Evolutionary conservation across 1,140 invertebrate genomes (phyloP).

Genomic region (Pseudomyrmex sp.): DNA sequence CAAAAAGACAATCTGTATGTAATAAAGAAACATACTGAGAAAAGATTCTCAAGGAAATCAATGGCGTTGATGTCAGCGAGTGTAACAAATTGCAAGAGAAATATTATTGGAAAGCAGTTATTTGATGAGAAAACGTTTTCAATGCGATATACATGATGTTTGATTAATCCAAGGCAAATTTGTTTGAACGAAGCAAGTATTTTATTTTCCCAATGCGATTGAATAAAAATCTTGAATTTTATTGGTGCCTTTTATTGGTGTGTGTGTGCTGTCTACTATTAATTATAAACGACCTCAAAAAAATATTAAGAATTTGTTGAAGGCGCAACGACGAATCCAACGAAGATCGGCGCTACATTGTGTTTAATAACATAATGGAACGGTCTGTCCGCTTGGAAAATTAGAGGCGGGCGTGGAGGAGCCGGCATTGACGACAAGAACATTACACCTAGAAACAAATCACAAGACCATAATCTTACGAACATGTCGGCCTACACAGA

Average conservation of each 20-base stretch:
- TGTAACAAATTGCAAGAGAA: neutral
- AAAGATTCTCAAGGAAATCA: neutral
- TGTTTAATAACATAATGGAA: constrained; percentile 54
- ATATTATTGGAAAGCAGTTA: neutral
- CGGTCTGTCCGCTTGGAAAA: constrained; percentile 55
- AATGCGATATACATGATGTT: too few species aligned
- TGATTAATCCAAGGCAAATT: too few species aligned
- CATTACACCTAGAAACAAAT: constrained; percentile 26
- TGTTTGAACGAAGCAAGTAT: too few species aligned
- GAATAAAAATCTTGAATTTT: too few species aligned
- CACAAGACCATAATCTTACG: constrained; percentile 2
- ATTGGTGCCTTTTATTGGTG: too few species aligned
- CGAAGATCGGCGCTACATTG: constrained; percentile 9
- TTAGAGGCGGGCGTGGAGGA: neutral
- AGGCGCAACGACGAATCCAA: neutral
- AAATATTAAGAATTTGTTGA: constrained; percentile 1
- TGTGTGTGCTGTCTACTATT: too few species aligned
- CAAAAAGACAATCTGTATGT: constrained; percentile 17
- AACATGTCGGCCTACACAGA: neutral
- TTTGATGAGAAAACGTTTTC: neutral
- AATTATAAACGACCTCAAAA: neutral
- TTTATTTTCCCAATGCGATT: too few species aligned
- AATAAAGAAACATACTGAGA: neutral
- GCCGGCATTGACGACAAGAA: neutral
- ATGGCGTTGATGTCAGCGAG: too few species aligned